A percentile compares a stretch with the other conserved stretches of the same genome.
Evolutionary conservation across 2,888 invertebrate species (phyloP).

Genomic region (Ormyrus labotus): DNA sequence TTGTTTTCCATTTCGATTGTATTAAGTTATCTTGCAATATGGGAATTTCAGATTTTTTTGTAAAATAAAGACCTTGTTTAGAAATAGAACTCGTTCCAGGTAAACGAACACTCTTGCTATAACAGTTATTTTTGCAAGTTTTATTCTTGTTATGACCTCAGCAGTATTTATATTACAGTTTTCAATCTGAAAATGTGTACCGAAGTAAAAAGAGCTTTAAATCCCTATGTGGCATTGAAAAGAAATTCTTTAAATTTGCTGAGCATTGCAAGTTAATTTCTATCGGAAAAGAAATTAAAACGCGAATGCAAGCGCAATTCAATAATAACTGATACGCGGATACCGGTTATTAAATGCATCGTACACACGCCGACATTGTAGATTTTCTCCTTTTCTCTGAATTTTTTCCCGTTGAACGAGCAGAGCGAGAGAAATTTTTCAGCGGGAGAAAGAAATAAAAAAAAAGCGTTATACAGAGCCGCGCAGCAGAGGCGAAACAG

Average conservation of each 20-base stretch:
- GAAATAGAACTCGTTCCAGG: no score
- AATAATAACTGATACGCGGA: conserved; percentile 1
- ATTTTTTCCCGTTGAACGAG: conserved; percentile 1
- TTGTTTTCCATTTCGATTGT: no score
- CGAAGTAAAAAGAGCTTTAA: neutral
- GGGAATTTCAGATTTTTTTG: no score
- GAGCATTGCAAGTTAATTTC: conserved; percentile 2
- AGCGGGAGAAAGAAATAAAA: neutral
- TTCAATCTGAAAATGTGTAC: no score
- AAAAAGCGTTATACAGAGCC: conserved; percentile 6
- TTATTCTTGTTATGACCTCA: no score
- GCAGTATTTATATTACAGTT: no score
- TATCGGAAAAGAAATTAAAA: conserved; percentile 16
- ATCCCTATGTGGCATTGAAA: neutral
- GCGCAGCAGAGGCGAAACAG: neutral
- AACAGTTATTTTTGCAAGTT: no score
- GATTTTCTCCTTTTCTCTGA: neutral
- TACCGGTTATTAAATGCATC: conserved; percentile 12
- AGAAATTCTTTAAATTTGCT: neutral
- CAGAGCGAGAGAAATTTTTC: neutral
- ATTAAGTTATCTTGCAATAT: no score
- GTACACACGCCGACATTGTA: neutral
- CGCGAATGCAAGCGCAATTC: neutral
- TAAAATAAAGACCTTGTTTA: no score
- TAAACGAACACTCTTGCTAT: no score